These are phyloP conservation scores for Denticeps clupeoides DNA, from an alignment of 2,797 vertebrate genomes.

Conservation along the genomic window DNA sequence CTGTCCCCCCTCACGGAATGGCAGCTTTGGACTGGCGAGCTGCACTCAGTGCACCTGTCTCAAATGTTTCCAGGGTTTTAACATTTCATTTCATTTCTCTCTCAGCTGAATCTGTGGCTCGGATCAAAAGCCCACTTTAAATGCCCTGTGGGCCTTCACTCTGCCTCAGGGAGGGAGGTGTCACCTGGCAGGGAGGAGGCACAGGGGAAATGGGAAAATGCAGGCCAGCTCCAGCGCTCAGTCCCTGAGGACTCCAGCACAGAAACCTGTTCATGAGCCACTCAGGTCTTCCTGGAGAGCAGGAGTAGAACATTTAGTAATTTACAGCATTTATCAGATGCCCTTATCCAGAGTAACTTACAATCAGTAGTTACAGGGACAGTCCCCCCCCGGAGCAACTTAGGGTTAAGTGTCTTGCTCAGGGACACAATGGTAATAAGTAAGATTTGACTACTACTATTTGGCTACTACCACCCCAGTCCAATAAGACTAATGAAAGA, in stretches of 20 bases:
- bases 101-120: constrained; percentile 8
- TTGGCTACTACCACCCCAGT: no score
- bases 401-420: no score
- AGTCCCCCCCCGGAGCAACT: no score
- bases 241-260: neutral
- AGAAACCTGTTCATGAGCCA: no score
- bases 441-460: no score
- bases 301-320: neutral
- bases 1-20: no score
- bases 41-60: constrained; percentile 16
- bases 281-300: neutral
- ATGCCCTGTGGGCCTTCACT: constrained; percentile 19
- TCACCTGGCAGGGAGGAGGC: constrained; percentile 12
- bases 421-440: no score
- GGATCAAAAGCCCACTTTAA: constrained; percentile 36
- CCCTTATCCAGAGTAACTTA: no score
- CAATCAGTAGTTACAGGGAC: no score
- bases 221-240: neutral
- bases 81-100: neutral
- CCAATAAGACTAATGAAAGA: no score
- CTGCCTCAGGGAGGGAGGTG: constrained; percentile 20
- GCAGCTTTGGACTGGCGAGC: no score
- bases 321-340: no score
- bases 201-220: neutral
- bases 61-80: constrained; percentile 18